These are phyloP conservation scores for Ceyx margarethae DNA, from an alignment of 2,113 vertebrate species.

Conservation along the genomic window DNA sequence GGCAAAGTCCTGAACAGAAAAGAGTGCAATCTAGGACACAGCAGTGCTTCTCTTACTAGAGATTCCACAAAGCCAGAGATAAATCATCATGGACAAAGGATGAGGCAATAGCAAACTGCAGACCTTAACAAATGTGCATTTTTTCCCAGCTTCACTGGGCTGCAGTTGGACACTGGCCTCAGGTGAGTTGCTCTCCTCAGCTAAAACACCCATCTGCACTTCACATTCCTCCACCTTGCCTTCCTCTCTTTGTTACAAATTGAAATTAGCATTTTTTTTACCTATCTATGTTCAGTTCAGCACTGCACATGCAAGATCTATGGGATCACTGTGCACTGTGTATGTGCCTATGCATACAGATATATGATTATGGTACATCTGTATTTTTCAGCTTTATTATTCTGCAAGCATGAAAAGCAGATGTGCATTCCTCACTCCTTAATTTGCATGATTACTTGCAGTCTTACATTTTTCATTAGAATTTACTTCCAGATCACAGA, in stretches of 20 bases:
- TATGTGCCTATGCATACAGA: not conserved
- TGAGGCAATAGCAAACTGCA: not conserved
- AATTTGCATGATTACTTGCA: not conserved
- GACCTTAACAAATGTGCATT: accelerated
- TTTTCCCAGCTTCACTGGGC: not conserved
- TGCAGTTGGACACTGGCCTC: not conserved
- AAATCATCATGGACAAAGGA: not conserved
- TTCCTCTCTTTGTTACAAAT: not conserved
- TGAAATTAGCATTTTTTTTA: not conserved
- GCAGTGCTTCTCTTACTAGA: not conserved
- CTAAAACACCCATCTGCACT: not conserved
- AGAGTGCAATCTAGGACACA: not conserved
- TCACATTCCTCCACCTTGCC: not conserved
- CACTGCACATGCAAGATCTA: not conserved
- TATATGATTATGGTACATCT: not conserved
- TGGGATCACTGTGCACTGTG: not conserved
- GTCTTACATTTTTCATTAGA: not conserved
- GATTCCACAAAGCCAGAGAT: not conserved
- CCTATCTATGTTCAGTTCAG: not conserved
- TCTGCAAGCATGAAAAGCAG: not conserved
- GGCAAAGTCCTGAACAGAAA: not conserved
- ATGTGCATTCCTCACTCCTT: not conserved
- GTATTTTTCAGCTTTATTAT: not conserved
- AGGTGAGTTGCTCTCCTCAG: not conserved
- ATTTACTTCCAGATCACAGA: not conserved